Evolutionary conservation across 2,797 vertebrate genomes (phyloP).

Genomic region (Coregonus sp.): DNA sequence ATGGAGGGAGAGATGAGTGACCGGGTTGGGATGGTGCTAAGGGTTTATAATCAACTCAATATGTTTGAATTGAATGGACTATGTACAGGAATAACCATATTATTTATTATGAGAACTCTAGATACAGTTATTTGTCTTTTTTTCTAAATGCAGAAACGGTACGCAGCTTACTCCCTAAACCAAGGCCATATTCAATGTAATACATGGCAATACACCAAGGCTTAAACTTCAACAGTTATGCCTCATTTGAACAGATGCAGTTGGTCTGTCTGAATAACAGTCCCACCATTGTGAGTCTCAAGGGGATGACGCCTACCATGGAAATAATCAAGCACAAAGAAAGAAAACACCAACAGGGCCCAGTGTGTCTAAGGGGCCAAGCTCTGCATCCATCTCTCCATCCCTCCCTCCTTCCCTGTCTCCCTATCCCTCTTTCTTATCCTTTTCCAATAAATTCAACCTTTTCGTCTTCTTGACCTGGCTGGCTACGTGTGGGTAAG

Average conservation of each 20-base stretch:
- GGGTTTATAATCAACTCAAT: neutral
- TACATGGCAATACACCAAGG: neutral
- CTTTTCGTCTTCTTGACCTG: slow-evolving; percentile 49
- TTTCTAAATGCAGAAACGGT: neutral
- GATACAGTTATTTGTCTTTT: neutral
- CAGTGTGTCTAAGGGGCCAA: slow-evolving; percentile 46
- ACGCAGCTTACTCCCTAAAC: neutral
- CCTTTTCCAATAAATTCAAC: slow-evolving; percentile 47
- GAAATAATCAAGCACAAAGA: slow-evolving; percentile 60
- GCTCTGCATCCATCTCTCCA: slow-evolving; percentile 23
- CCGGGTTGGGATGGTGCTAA: neutral
- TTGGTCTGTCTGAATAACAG: slow-evolving; percentile 55
- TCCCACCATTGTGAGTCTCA: slow-evolving; percentile 66
- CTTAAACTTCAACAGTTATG: slow-evolving; percentile 2
- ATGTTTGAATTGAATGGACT: neutral
- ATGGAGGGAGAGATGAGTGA: slow-evolving; percentile 16
- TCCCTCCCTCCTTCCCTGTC: neutral
- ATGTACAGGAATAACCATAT: neutral
- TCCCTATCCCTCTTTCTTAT: slow-evolving; percentile 21
- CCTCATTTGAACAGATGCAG: slow-evolving; percentile 33
- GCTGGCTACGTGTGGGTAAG: slow-evolving; percentile 16
- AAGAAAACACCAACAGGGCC: slow-evolving; percentile 59
- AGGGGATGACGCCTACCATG: slow-evolving; percentile 64
- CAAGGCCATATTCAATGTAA: neutral
- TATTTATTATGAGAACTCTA: neutral